Evolutionary conservation across 2,113 vertebrate species (phyloP), one percentile per base, ranked within the genome.

Genomic region (Dendrocopos noguchii): DNA sequence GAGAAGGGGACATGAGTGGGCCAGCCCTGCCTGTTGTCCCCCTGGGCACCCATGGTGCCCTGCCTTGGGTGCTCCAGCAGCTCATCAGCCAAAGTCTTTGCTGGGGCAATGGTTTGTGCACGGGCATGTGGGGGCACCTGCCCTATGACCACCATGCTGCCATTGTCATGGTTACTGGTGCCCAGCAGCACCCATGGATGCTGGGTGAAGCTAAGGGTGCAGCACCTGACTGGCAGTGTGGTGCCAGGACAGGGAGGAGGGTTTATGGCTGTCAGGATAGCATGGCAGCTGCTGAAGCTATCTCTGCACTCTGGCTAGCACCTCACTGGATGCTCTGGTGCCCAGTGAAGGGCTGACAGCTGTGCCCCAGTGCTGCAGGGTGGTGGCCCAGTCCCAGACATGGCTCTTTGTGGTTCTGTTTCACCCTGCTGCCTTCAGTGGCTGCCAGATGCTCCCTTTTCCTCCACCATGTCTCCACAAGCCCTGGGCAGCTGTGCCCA

Each of bases 331-430:
- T 57, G 76, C 57, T 46, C 8, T 39, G 53, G 53, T 16, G 57
- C 20, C 6, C 1, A 15, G 20, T 9, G 76, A 50, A 63, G 21
- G 50, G 19, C 27, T 14, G 12, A 9, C 21, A 9, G 53, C 20
- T 15, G 39, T 0, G 1, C 11, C 19, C 29, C 39, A 8, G 7
- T 5, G 9, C 76, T 11, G 33, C 2, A 2, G 25, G 25, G 4
- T 2, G 7, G 8, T 6, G 6, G 27, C 55, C 27, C 16, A 0
- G 39, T 28, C 63, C 46, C 22, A 57, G 27, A 25, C 46, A 46
- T 1, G 0, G 33, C 8, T 34, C 44, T n/a, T 46, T 14, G 50
- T 27, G 74, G 53, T 33, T 42, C 53, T 5, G 0, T 31, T 19
- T 13, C 28, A 47, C 15, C 10, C 28, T 1, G 10, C 16, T 71